A percentile compares a stretch with the other conserved stretches of the same genome.
phyloP scores from a whole-genome alignment of 2,113 vertebrate species.

The Coturnix japonica region DNA sequence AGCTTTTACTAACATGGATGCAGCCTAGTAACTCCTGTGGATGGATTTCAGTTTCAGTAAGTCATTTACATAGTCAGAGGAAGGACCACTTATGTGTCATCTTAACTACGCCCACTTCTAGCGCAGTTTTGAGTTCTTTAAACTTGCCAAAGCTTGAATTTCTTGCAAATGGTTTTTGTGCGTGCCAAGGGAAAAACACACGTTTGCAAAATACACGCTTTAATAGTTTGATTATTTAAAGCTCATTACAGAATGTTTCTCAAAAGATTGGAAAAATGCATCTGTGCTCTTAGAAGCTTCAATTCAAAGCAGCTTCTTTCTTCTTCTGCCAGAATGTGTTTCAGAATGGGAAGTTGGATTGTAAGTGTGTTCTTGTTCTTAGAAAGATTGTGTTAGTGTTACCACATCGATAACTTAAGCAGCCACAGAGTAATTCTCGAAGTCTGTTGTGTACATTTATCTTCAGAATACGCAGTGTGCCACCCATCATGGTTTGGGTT shows the following conservation, averaged over 20 bases:
- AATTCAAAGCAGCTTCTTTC: neutral
- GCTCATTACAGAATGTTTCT: neutral
- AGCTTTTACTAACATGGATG: neutral
- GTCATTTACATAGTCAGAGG: neutral
- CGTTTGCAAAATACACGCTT: neutral
- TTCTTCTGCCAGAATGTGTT: neutral
- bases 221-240: neutral
- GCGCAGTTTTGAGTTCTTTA: neutral
- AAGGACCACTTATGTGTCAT: neutral
- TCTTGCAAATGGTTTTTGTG: neutral
- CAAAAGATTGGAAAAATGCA: neutral
- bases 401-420: neutral
- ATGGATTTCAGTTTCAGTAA: neutral
- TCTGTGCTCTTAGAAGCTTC: neutral
- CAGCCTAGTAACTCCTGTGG: neutral
- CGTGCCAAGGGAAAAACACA: neutral
- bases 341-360: neutral
- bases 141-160: neutral
- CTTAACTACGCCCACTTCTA: neutral
- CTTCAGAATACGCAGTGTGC: neutral
- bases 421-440: neutral
- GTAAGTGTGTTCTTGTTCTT: neutral
- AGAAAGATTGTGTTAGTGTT: neutral
- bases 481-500: neutral
- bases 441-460: neutral